phyloP scores from a whole-genome alignment of 2,888 invertebrate genomes.

The Drosophila paramelanica region DNA sequence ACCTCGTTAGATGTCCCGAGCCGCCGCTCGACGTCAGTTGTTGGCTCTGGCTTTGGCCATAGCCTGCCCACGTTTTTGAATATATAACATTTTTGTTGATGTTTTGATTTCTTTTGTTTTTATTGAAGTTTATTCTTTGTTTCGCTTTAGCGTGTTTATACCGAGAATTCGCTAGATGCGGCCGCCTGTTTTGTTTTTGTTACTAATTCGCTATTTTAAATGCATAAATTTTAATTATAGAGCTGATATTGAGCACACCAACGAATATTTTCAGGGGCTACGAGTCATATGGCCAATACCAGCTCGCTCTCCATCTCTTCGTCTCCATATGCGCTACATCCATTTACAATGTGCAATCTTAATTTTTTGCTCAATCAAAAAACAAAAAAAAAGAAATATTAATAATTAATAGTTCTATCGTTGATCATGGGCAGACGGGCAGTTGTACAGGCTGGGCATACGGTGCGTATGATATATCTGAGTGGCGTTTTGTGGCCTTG shows the following conservation, averaged over 20 bases:
- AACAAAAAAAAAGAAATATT: not conserved
- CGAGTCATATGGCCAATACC: slow-evolving; percentile 39
- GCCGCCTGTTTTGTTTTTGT: slow-evolving; percentile 64
- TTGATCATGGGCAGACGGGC: slow-evolving; percentile 14
- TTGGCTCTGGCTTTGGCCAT: slow-evolving; percentile 31
- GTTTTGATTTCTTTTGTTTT: slow-evolving; percentile 30
- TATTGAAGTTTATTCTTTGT: slow-evolving; percentile 44
- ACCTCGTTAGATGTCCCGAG: slow-evolving; percentile 77
- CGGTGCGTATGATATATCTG: slow-evolving; percentile 53
- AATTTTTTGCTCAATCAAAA: slow-evolving; percentile 6
- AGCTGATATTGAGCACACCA: slow-evolving; percentile 43
- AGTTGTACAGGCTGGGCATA: slow-evolving; percentile 13
- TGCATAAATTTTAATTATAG: slow-evolving; percentile 78
- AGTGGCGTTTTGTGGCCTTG: slow-evolving; percentile 39
- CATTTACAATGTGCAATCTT: slow-evolving; percentile 20
- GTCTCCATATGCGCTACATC: slow-evolving; percentile 20
- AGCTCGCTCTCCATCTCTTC: slow-evolving; percentile 5
- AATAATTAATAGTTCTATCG: slow-evolving; percentile 10
- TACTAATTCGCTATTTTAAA: slow-evolving; percentile 73
- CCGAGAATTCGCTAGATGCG: slow-evolving; percentile 37
- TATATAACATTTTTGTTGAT: slow-evolving; percentile 5
- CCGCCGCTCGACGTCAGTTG: slow-evolving; percentile 55
- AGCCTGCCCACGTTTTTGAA: slow-evolving; percentile 29
- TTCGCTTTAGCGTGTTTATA: slow-evolving; percentile 53
- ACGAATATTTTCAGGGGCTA: slow-evolving; percentile 13